These are phyloP conservation scores for Dromococcyx pavoninus DNA, from an alignment of 2,797 vertebrate genomes.

Conservation along the genomic window DNA sequence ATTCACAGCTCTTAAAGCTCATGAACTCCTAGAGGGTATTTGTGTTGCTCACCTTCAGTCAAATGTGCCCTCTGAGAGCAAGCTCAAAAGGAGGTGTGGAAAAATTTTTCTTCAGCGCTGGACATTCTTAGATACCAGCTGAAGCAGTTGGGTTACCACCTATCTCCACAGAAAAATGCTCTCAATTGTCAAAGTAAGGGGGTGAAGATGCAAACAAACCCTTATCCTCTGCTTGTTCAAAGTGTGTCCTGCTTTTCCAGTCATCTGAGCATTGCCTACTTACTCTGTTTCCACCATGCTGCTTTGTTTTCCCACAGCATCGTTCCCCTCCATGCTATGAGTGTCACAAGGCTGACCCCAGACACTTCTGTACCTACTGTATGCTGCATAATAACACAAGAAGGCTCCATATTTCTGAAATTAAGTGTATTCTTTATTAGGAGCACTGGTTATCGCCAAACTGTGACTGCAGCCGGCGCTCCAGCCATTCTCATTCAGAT, in stretches of 20 bases:
- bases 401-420: neutral
- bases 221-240: neutral
- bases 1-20: neutral
- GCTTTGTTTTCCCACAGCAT: neutral
- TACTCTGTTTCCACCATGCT: neutral
- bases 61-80: neutral
- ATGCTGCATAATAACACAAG: neutral
- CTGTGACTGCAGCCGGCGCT: conserved; percentile 40
- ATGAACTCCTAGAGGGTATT: neutral
- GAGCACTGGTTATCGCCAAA: neutral
- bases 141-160: neutral
- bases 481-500: conserved; percentile 62
- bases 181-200: neutral
- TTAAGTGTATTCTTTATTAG: neutral
- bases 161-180: neutral
- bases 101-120: neutral
- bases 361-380: neutral
- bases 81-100: neutral
- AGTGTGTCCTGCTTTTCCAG: neutral
- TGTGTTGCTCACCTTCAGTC: neutral
- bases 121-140: neutral
- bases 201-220: neutral
- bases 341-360: neutral
- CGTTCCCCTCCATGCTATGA: neutral
- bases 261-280: rapidly evolving